phyloP scores from a whole-genome alignment of 2,888 invertebrate genomes.

The Hypselothyrea guttata region DNA sequence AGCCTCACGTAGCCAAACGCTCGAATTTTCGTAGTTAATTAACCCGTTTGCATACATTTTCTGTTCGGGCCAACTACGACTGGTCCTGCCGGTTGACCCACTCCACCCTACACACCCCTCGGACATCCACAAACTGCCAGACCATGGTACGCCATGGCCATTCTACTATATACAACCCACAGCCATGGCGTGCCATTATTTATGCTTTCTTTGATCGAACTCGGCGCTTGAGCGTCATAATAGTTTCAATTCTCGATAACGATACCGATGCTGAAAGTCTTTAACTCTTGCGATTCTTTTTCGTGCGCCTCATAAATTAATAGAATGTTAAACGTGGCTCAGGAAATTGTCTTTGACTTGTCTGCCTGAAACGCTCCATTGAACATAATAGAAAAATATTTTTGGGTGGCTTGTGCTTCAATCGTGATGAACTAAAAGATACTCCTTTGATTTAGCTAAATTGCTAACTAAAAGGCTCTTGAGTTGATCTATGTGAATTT shows the following conservation, averaged over 20 bases:
- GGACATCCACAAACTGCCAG: background rate
- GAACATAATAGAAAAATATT: slow-evolving; percentile 47
- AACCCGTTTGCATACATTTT: slow-evolving; percentile 78
- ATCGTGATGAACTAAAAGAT: background rate
- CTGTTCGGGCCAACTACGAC: slow-evolving; percentile 30
- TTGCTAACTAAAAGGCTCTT: too few relatives aligned
- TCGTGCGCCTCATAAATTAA: slow-evolving; percentile 68
- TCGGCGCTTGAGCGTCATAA: slow-evolving; percentile 71
- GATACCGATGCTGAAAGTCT: background rate
- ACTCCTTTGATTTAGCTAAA: too few relatives aligned
- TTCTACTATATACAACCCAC: slow-evolving; percentile 29
- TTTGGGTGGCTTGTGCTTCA: background rate
- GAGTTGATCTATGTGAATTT: too few relatives aligned
- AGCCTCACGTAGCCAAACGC: slow-evolving; percentile 54
- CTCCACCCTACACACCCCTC: background rate
- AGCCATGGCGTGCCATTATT: slow-evolving; percentile 59
- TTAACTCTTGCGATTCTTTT: slow-evolving; percentile 51
- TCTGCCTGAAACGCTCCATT: slow-evolving; percentile 15
- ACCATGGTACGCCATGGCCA: slow-evolving; percentile 6
- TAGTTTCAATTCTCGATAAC: slow-evolving; percentile 46
- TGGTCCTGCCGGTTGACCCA: slow-evolving; percentile 53
- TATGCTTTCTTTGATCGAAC: slow-evolving; percentile 77
- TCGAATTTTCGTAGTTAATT: slow-evolving; percentile 72
- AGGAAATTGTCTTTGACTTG: slow-evolving; percentile 59
- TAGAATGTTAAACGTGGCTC: slow-evolving; percentile 54